phyloP scores from a whole-genome alignment of 2,888 invertebrate genomes.

The Eretmocerus hayati region DNA sequence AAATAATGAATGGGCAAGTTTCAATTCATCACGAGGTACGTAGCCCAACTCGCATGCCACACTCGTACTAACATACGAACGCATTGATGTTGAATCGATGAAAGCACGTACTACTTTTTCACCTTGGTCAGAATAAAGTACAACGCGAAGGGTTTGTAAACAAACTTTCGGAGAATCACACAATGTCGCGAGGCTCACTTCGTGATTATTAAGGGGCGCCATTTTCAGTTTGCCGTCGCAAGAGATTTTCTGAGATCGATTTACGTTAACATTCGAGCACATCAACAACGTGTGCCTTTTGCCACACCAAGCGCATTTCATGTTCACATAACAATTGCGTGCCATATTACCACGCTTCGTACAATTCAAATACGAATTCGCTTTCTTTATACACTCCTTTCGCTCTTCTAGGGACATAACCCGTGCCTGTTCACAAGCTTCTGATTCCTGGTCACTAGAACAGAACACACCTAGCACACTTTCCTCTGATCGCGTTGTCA shows the following conservation, averaged over 20 bases:
- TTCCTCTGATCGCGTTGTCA: background rate
- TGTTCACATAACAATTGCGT: background rate
- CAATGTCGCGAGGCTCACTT: background rate
- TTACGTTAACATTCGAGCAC: too few relatives aligned
- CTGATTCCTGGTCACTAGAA: background rate
- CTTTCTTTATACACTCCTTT: background rate
- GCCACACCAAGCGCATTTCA: background rate
- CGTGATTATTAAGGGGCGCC: too few relatives aligned
- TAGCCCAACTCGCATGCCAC: slow-evolving; percentile 1
- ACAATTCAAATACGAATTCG: background rate
- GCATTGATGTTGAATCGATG: slow-evolving; percentile 25
- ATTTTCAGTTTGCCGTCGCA: too few relatives aligned
- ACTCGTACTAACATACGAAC: slow-evolving; percentile 21
- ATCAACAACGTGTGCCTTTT: background rate
- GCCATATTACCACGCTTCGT: background rate
- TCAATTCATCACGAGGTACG: background rate
- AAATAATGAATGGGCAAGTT: background rate
- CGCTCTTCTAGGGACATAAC: background rate
- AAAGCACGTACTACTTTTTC: slow-evolving; percentile 14
- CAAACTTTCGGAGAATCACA: background rate
- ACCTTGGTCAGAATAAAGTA: slow-evolving; percentile 2
- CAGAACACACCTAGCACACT: background rate
- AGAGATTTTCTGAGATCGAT: too few relatives aligned
- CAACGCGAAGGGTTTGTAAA: slow-evolving; percentile 7
- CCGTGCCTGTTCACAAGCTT: background rate